Evolutionary conservation across 2,888 invertebrate genomes (phyloP), one percentile per base, ranked within the genome.

Genomic region (Deilephila elpenor): DNA sequence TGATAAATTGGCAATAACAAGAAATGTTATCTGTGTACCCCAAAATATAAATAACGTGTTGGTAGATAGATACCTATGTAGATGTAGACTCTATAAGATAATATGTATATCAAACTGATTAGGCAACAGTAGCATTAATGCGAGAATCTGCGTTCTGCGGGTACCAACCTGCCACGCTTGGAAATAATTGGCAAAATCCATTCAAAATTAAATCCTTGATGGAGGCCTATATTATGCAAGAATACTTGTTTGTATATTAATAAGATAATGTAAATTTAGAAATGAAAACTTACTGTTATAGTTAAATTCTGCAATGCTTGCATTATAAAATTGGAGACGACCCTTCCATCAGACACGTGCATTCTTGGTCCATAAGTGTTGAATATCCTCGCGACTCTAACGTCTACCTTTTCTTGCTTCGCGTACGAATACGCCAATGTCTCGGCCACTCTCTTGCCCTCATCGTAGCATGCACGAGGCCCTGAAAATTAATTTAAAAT

Each of bases 321-420:
- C 79, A 99, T 96, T 79, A 99, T 98, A 86, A 99, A 99, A 94
- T 99, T 99, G 19, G 99, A 99, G 1, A 99, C 99, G 0, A 99
- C 99, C 59, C 99, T 95, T 0, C 99, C 99, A 90, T 99, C 99
- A 78, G 99, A 98, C 96, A 98, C 98, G 86, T 99, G 99, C 99
- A 99, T 99, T 82, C 99, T 94, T 0, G 99, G 99, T 0, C 99
- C 99, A 87, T 98, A 99, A 0, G 99, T 99, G 90, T 99, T 99
- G 91, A 99, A 99, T 82, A 99, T 99, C 78, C 99, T 95, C 1
- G 99, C 99, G 11, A 99, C 99, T 72, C 99, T 95, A 0, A 99
- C 98, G 64, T 98, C 96, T 37, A 99, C 98, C 71, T 98, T 97
- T 89, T 99, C 99, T 95, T 99, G 99, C 86, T 99, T 98, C 20